Evolutionary conservation across 2,888 invertebrate genomes (phyloP).

Genomic region (Zygogramma bicolorata): DNA sequence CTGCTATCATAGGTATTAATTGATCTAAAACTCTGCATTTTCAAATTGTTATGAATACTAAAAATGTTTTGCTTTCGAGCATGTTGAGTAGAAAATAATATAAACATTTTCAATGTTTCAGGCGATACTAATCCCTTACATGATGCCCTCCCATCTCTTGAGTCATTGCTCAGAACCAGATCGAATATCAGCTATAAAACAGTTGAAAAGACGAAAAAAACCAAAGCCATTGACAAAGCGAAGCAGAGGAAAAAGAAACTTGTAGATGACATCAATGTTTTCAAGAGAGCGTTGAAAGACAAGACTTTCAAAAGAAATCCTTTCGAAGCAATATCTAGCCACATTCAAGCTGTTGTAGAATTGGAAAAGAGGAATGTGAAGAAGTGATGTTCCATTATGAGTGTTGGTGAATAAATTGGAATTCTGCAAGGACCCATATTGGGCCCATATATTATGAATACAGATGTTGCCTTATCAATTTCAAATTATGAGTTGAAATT

Average conservation of each 20-base stretch:
- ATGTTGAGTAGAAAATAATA: no score
- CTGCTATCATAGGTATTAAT: constrained; percentile 48
- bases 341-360: constrained; percentile 53
- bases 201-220: constrained; percentile 33
- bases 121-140: constrained; percentile 58
- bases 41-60: no score
- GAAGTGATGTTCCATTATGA: no score
- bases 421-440: no score
- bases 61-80: no score
- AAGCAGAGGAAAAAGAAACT: constrained; percentile 54
- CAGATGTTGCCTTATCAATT: no score
- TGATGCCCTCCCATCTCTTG: constrained; percentile 61
- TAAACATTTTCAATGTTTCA: not conserved
- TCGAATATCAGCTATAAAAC: constrained; percentile 26
- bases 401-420: no score
- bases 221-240: constrained; percentile 55
- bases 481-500: not conserved
- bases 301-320: constrained; percentile 56
- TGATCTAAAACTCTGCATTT: no score
- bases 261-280: constrained; percentile 53
- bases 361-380: constrained; percentile 31
- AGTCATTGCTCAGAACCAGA: constrained; percentile 51
- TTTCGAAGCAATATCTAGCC: constrained; percentile 51
- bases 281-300: constrained; percentile 56
- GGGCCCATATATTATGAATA: no score